A percentile compares a stretch with the other conserved stretches of the same genome.
Evolutionary conservation across 30 jellyfish, hydroid and myxozoan genomes (phyloP).

Genomic region (Rhopilema esculentum): DNA sequence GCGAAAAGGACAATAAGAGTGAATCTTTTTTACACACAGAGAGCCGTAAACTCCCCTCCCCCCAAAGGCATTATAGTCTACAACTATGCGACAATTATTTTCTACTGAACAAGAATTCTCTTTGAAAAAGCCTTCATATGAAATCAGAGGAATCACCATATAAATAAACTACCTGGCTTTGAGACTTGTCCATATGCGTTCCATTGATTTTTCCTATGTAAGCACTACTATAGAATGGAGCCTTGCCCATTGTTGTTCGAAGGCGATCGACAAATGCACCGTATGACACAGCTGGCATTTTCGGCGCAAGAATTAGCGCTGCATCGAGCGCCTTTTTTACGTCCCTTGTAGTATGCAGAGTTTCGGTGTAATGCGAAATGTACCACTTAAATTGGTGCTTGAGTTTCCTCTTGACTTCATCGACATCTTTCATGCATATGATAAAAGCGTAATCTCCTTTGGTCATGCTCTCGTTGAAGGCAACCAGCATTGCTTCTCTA

Average conservation of each 20-base stretch:
- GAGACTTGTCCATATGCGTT: constrained; percentile 59
- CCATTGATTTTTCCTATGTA: constrained; percentile 76
- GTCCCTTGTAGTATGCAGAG: constrained; percentile 39
- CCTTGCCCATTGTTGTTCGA: constrained; percentile 49
- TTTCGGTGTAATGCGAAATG: constrained; percentile 62
- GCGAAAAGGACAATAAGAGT: too few species aligned
- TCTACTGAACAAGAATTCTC: too few species aligned
- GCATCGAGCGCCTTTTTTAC: constrained; percentile 68
- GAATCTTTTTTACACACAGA: too few species aligned
- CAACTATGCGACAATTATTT: too few species aligned
- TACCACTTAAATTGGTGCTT: constrained; percentile 84
- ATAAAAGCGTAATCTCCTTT: constrained; percentile 85
- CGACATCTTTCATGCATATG: constrained; percentile 78
- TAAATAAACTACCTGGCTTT: constrained; percentile 15
- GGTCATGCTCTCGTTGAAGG: constrained; percentile 73
- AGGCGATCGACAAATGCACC: constrained; percentile 43
- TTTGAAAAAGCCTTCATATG: too few species aligned
- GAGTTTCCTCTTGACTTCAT: constrained; percentile 67
- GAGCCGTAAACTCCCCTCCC: too few species aligned
- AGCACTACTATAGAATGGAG: constrained; percentile 66
- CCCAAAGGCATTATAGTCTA: too few species aligned
- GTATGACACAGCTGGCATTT: constrained; percentile 45
- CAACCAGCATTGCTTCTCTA: constrained; percentile 88
- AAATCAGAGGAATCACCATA: too few species aligned
- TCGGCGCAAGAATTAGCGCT: constrained; percentile 70